Evolutionary conservation across 2,113 vertebrate species (phyloP), one percentile per base, ranked within the genome.

Genomic region (Anas platyrhynchos): DNA sequence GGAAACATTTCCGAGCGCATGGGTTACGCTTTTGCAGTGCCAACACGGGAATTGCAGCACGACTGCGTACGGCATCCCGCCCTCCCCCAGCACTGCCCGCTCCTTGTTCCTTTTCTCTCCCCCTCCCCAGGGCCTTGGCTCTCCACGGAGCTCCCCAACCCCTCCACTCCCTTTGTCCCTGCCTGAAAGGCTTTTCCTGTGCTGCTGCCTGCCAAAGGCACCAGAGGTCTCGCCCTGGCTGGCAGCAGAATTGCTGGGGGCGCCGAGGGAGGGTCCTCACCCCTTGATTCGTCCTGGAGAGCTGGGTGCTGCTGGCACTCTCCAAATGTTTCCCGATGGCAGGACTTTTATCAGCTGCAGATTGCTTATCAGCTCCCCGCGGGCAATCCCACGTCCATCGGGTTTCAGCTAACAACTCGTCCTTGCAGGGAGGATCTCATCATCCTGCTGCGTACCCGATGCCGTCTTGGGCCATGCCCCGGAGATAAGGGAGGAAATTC

Each of bases 121-220:
- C 77, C 43, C 4, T 83, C 56, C 52, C 69, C 32, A 38, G 61
- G 46, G 93, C 38, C 54, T 66, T 88, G 86, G 94, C 80, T 59
- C 83, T 11, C 68, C 65, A 80, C 48, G 79, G 62, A 93, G 94
- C 88, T 93, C 48, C 87, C 75, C 90, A 91, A 26, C 66, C 92
- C 69, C 95, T 93, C 26, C 48, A 88, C 76, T 94, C 23, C 73
- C 58, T 97, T 96, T 96, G 92, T 97, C 38, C 74, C 46, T 2
- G 7, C 16, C 86, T 92, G 91, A 88, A 90, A 95, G 92, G 88
- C 76, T 78, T 77, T 95, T 94, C 86, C 95, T 92, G 86, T 62
- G 65, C 2, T 1, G 32, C 36, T 77, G 71, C 88, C 93, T 89
- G 93, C 89, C 91, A 85, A 61, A 63, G 7, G 2, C 84, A 67